These are phyloP conservation scores for Sciurus vulgaris DNA, from an alignment of 2,797 vertebrate species.

Conservation along the genomic window DNA sequence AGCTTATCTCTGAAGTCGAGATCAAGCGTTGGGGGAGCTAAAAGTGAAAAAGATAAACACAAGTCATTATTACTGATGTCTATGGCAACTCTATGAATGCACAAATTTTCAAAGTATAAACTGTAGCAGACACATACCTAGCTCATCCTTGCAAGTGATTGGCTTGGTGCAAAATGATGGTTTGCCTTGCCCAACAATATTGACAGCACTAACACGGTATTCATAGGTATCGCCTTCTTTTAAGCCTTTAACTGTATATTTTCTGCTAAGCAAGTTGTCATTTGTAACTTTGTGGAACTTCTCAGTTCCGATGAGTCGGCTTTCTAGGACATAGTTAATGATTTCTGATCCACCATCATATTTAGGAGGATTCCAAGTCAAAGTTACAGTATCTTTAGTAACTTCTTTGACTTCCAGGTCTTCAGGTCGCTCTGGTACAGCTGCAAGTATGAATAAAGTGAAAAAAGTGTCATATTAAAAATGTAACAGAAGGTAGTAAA, in stretches of 20 bases:
- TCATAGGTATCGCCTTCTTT: constrained; percentile 97
- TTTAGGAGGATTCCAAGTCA: constrained; percentile 97
- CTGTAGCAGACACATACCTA: constrained; percentile 90
- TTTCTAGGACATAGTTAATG: constrained; percentile 96
- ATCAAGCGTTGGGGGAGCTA: constrained; percentile 97
- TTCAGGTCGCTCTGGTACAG: constrained; percentile 97
- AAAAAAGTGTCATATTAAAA: constrained; percentile 10
- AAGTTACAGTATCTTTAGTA: constrained; percentile 93
- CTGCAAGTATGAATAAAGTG: constrained; percentile 85
- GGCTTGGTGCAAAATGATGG: constrained; percentile 98
- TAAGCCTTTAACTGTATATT: constrained; percentile 93
- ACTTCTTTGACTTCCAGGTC: constrained; percentile 95
- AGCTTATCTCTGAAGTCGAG: constrained; percentile 98
- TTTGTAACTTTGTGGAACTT: constrained; percentile 95
- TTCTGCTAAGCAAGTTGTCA: constrained; percentile 94
- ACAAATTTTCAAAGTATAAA: constrained; percentile 65
- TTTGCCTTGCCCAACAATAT: constrained; percentile 96
- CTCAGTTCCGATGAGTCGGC: constrained; percentile 97
- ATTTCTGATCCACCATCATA: constrained; percentile 97
- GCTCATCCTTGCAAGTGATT: constrained; percentile 97
- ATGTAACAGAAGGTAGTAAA: not conserved
- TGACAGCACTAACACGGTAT: constrained; percentile 96
- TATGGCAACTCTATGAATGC: not conserved
- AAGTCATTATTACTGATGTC: constrained; percentile 65
- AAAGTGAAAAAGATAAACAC: constrained; percentile 74